These are phyloP conservation scores for Synanthedon formicaeformis DNA, from an alignment of 2,888 invertebrate genomes.

Conservation along the genomic window DNA sequence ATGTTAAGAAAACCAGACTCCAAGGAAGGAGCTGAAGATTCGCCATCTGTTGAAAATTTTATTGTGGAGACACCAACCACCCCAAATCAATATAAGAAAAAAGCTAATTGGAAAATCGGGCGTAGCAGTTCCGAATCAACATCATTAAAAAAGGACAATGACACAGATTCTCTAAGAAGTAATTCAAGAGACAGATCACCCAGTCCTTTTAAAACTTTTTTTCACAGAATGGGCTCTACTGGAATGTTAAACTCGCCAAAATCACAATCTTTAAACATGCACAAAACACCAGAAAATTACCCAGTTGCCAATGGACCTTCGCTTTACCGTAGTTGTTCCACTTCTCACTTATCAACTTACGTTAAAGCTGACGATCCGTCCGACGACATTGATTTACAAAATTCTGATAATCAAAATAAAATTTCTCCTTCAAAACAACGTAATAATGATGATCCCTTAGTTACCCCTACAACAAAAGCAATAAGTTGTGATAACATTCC, in stretches of 20 bases:
- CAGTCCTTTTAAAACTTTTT: conserved; percentile 78
- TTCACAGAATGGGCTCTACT: conserved; percentile 81
- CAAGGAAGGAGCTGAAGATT: conserved; percentile 63
- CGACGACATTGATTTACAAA: conserved; percentile 78
- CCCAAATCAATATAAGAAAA: conserved; percentile 65
- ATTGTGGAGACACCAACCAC: conserved; percentile 39
- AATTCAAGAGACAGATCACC: conserved; percentile 69
- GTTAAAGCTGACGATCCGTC: conserved; percentile 84
- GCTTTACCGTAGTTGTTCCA: conserved; percentile 82
- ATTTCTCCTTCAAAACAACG: conserved; percentile 43
- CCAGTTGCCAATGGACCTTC: conserved; percentile 55
- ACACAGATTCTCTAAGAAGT: conserved; percentile 60
- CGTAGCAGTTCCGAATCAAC: conserved; percentile 62
- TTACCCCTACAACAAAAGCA: conserved; percentile 70
- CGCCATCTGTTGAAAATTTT: conserved; percentile 31
- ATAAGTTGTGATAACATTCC: conserved; percentile 80
- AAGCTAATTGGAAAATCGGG: conserved; percentile 72
- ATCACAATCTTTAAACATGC: conserved; percentile 53
- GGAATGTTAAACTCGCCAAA: conserved; percentile 77
- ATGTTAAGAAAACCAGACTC: conserved; percentile 76
- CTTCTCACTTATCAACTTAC: conserved; percentile 81
- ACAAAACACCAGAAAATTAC: conserved; percentile 43
- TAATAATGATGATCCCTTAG: conserved; percentile 48
- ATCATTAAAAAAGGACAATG: conserved; percentile 54
- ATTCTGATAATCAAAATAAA: conserved; percentile 46